phyloP scores from a whole-genome alignment of 1,140 invertebrate species.

The Scaptomyza pallida region DNA sequence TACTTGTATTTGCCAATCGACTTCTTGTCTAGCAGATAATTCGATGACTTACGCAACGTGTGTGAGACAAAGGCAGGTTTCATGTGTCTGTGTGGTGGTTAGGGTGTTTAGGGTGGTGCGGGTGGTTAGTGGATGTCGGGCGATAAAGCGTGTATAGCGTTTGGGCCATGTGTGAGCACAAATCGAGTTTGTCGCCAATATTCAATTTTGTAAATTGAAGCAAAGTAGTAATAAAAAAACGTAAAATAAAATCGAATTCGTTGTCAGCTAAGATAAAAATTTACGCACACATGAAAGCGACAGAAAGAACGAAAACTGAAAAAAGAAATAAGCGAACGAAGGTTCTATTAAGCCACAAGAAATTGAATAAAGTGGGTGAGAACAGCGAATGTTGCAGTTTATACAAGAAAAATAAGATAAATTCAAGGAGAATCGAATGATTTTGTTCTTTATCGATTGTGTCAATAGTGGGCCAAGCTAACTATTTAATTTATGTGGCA shows the following conservation, averaged over 20 bases:
- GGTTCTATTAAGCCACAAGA: conserved; percentile 19
- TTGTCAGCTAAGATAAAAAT: conserved; percentile 35
- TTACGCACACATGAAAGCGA: conserved; percentile 16
- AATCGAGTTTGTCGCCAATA: conserved; percentile 74
- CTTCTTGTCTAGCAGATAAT: conserved; percentile 52
- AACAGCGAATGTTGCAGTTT: conserved; percentile 10
- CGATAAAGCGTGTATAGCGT: not conserved
- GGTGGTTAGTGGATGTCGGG: conserved; percentile 1
- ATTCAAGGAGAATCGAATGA: conserved; percentile 12
- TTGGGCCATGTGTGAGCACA: conserved; percentile 47
- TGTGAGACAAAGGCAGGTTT: conserved; percentile 54
- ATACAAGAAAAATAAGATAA: conserved; percentile 17
- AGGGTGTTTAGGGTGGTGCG: not conserved
- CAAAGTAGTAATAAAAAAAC: conserved; percentile 65
- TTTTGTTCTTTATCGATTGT: not conserved
- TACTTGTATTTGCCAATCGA: conserved; percentile 20
- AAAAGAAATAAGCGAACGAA: not conserved
- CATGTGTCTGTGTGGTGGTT: not conserved
- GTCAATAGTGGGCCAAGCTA: not conserved
- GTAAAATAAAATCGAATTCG: conserved; percentile 41
- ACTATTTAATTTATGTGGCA: conserved; percentile 48
- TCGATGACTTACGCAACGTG: conserved; percentile 66
- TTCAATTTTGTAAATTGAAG: conserved; percentile 77
- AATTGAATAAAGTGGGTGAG: conserved; percentile 28
- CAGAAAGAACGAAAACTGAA: not conserved